Evolutionary conservation across 1,140 invertebrate genomes (phyloP), one percentile per base, ranked within the genome.

Genomic region (Temnothorax nylanderi): DNA sequence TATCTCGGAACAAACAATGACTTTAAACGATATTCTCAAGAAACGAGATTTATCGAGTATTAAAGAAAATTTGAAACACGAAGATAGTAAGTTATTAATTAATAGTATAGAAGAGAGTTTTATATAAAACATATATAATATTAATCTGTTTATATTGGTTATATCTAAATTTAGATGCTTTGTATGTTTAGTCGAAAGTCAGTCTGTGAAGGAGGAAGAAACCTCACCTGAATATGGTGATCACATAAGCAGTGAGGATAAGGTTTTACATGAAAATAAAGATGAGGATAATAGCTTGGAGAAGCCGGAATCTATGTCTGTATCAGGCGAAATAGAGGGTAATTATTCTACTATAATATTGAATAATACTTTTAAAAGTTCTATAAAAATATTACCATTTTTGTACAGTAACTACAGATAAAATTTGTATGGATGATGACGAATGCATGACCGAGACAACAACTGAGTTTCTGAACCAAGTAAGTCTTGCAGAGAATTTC

Each of bases 21-120:
- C 67, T 87, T 91, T 93, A 71, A 89, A 92, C 71, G 91, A 93
- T 1, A 26, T 26, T 26, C 26, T 26, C 88, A 89, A 89, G 18
- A 93, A 93, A 89, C 89, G 91, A 91, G 94, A 94, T 93, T 93
- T 95, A 81, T 90, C 93, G 76, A 93, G 93, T 88, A 87, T 90
- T 76, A 88, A 92, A 74, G 91, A 90, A 76, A 86, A 76, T 88
- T 81, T 88, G 32, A 47, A 89, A 88, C 84, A 81, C 69, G 76
- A 92, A 7, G 78, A 86, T 84, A 76, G 92, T 93, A 87, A 90
- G 87, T 82, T 76, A 51, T 51, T n/a, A 8, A 85, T 85, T 56
- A 65, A 69, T 76, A 67, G 64, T 37, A 87, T 37, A 47, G 11
- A 26, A 80, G 26, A 26, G 18, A 21, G 34, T 21, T 26, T 67